Percentiles rank a stretch among this genome's conserved stretches.
Conservation (phyloP, 2,888 invertebrate species). For the Leptopilina myrica region DNA sequence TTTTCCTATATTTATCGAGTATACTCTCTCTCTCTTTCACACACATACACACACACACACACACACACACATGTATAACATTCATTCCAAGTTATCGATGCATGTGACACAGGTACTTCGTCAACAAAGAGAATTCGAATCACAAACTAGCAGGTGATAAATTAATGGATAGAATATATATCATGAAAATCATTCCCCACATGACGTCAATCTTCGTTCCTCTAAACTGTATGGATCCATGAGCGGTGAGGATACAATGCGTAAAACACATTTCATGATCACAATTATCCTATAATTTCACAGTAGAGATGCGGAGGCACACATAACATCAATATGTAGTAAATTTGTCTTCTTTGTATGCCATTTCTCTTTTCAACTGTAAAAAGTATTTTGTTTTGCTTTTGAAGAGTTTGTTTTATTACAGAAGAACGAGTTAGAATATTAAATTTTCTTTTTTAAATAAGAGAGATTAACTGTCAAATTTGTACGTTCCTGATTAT, state of each 20-base stretch:
- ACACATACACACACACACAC: background rate
- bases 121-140: conserved; percentile 39
- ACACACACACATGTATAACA: background rate
- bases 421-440: too few relatives aligned
- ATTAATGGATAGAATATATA: conserved; percentile 42
- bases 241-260: conserved; percentile 3
- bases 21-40: background rate
- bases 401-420: background rate
- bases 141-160: conserved; percentile 39
- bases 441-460: too few relatives aligned
- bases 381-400: background rate
- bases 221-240: conserved; percentile 5
- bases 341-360: background rate
- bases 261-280: conserved; percentile 20
- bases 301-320: background rate
- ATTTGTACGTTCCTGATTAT: too few relatives aligned
- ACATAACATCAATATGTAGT: background rate
- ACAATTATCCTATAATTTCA: conserved; percentile 29
- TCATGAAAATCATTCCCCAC: conserved; percentile 35
- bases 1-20: conserved; percentile 27
- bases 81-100: conserved; percentile 7
- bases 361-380: background rate
- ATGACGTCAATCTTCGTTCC: conserved; percentile 40
- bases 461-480: too few relatives aligned
- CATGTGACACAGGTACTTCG: conserved; percentile 16